phyloP scores from a whole-genome alignment of 2,888 invertebrate species.

The Drosophila bunnanda region DNA sequence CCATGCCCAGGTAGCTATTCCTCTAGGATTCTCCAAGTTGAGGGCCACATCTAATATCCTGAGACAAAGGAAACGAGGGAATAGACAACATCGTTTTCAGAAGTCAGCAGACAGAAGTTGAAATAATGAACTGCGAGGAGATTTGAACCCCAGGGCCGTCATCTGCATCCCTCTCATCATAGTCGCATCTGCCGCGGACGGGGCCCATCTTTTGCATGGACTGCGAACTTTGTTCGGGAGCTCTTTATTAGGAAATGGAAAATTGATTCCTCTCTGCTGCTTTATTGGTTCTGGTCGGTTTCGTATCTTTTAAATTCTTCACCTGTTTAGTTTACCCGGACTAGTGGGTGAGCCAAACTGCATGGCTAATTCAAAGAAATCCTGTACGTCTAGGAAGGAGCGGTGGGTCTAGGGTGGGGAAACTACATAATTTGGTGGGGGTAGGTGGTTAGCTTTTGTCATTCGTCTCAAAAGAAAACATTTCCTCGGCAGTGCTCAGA shows the following conservation, averaged over 20 bases:
- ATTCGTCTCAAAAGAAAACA: neutral
- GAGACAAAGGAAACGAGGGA: constrained; percentile 32
- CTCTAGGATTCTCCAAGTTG: constrained; percentile 13
- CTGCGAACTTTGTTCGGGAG: neutral
- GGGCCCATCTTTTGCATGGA: constrained; percentile 55
- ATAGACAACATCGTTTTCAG: constrained; percentile 46
- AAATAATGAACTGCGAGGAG: constrained; percentile 69
- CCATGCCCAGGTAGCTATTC: constrained; percentile 43
- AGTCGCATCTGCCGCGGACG: constrained; percentile 57
- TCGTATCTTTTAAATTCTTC: neutral
- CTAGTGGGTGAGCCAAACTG: neutral
- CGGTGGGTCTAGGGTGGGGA: neutral
- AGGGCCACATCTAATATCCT: constrained; percentile 65
- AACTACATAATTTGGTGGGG: neutral
- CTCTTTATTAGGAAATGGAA: constrained; percentile 15
- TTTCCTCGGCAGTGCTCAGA: neutral
- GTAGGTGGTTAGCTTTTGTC: too few relatives aligned
- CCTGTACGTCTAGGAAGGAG: neutral
- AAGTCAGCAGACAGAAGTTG: constrained; percentile 31
- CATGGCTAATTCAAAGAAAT: neutral
- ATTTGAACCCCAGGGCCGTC: constrained; percentile 19
- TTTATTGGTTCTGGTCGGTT: neutral
- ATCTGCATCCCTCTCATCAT: constrained; percentile 21
- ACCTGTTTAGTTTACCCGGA: neutral
- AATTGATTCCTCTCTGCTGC: neutral